A percentile compares a stretch with the other conserved stretches of the same genome.
Evolutionary conservation across 1,140 invertebrate genomes (phyloP).

Genomic region (Lasioglossum baleicum): DNA sequence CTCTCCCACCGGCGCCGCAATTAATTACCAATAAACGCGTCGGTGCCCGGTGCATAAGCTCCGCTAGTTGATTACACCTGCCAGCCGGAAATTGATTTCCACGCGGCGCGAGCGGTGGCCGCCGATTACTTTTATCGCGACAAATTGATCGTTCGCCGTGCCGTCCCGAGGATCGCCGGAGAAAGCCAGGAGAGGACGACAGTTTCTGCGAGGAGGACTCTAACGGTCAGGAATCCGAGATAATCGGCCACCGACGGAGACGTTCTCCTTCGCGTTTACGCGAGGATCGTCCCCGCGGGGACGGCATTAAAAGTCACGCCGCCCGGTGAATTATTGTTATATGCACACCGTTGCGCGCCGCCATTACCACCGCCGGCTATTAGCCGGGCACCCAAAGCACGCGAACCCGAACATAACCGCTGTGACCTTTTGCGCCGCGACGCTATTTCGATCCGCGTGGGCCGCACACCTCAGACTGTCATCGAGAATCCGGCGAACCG

Average conservation of each 20-base stretch:
- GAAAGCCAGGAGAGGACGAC: too few relatives aligned
- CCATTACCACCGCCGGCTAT: not conserved
- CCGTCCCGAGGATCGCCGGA: too few relatives aligned
- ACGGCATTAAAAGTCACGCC: slow-evolving; percentile 1
- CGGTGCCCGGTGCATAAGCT: not conserved
- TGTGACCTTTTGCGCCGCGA: not conserved
- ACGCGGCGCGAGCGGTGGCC: not conserved
- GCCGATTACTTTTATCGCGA: slow-evolving; percentile 3
- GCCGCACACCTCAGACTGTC: not conserved
- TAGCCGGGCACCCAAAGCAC: not conserved
- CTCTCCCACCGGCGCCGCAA: not conserved
- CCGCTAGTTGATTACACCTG: slow-evolving; percentile 14
- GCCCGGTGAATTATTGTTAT: slow-evolving; percentile 1
- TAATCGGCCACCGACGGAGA: not conserved
- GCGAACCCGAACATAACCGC: not conserved
- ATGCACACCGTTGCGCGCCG: not conserved
- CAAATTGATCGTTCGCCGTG: not conserved
- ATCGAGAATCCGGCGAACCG: not conserved
- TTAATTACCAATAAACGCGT: slow-evolving; percentile 40
- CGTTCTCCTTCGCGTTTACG: not conserved
- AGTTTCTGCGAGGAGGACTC: too few relatives aligned
- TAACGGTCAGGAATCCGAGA: not conserved
- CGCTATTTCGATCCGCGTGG: not conserved
- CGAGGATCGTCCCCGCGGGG: not conserved
- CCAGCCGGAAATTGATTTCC: slow-evolving; percentile 26